Evolutionary conservation across 2,797 vertebrate genomes (phyloP).

Genomic region (Scarus forsteni): DNA sequence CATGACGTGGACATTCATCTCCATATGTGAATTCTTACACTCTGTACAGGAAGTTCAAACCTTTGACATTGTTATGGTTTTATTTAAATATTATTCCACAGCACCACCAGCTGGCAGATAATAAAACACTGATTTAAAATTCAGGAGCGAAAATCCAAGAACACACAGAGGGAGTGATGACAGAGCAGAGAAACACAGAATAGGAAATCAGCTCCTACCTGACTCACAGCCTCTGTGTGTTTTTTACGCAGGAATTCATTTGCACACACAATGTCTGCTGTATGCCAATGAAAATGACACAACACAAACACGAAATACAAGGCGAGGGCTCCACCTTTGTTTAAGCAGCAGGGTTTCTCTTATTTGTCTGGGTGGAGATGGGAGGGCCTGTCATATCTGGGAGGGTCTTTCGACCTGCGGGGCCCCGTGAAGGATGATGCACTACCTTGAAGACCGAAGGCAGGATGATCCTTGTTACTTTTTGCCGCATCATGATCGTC

Average conservation of each 20-base stretch:
- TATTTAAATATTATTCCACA: conserved; percentile 60
- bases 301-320: neutral
- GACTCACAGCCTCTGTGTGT: conserved; percentile 10
- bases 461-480: conserved; percentile 39
- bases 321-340: conserved; percentile 53
- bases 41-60: conserved; percentile 29
- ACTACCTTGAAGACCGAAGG: neutral
- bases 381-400: conserved; percentile 1
- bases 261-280: neutral
- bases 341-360: conserved; percentile 43
- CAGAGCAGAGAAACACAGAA: conserved; percentile 11
- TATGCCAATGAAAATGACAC: conserved; percentile 1
- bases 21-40: conserved; percentile 21
- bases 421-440: conserved; percentile 27
- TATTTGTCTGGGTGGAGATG: conserved; percentile 24
- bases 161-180: conserved; percentile 19
- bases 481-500: conserved; percentile 7
- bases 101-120: conserved; percentile 65
- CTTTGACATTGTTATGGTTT: conserved; percentile 44
- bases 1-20: conserved; percentile 18
- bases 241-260: conserved; percentile 2
- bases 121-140: conserved; percentile 49
- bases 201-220: conserved; percentile 1
- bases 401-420: conserved; percentile 8
- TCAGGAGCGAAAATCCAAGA: conserved; percentile 8